A percentile compares a stretch with the other conserved stretches of the same genome.
phyloP scores from a whole-genome alignment of 1,140 invertebrate genomes.

The Nasonia longicornis region DNA sequence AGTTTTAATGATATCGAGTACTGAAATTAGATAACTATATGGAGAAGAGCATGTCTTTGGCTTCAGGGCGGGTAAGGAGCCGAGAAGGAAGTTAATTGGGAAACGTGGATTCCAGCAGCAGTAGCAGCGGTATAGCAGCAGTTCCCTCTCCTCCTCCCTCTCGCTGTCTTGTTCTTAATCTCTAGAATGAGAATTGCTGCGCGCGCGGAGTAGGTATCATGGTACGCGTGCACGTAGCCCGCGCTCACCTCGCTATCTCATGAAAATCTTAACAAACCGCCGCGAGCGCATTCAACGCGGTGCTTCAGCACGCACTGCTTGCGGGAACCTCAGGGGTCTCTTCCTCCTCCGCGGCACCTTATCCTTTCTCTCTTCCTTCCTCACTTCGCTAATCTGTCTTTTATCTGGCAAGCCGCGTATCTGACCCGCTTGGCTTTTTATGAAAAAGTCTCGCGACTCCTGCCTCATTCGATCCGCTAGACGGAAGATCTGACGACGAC shows the following conservation, averaged over 20 bases:
- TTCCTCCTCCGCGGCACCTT: neutral
- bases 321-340: neutral
- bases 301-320: neutral
- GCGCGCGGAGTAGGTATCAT: neutral
- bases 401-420: neutral
- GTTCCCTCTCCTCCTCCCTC: neutral
- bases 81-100: conserved; percentile 24
- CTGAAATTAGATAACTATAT: conserved; percentile 3
- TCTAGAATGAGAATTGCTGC: conserved; percentile 20
- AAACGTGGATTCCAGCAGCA: conserved; percentile 11
- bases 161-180: conserved; percentile 20
- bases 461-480: neutral
- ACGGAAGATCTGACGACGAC: neutral
- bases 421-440: neutral
- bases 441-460: neutral
- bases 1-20: conserved; percentile 13
- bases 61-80: neutral
- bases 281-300: conserved; percentile 5
- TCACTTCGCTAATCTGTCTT: neutral
- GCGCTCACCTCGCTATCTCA: conserved; percentile 41
- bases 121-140: neutral
- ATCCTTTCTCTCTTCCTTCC: neutral
- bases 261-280: conserved; percentile 47
- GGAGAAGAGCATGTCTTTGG: neutral
- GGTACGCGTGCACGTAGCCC: conserved; percentile 1